Evolutionary conservation across 2,888 invertebrate species (phyloP).

Genomic region (Eupithecia insigniata): DNA sequence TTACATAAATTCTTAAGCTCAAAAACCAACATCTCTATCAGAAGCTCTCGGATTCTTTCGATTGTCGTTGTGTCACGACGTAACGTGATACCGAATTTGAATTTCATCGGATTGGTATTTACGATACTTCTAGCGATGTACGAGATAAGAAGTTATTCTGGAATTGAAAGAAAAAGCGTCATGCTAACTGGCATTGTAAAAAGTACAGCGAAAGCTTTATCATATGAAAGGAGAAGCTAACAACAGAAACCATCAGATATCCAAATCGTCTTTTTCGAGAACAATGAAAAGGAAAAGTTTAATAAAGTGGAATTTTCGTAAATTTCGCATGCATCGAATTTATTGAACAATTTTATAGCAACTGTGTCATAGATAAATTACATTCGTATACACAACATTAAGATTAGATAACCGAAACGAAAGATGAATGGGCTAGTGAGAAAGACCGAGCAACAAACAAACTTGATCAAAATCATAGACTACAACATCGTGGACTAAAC

Average conservation of each 20-base stretch:
- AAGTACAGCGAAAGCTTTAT: neutral
- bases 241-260: neutral
- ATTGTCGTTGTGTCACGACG: slow-evolving; percentile 40
- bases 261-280: neutral
- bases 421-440: slow-evolving; percentile 7
- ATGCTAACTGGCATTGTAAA: neutral
- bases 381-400: neutral
- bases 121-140: neutral
- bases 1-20: slow-evolving; percentile 41
- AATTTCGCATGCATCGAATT: neutral
- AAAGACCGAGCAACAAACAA: neutral
- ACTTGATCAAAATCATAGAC: slow-evolving; percentile 3
- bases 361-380: neutral
- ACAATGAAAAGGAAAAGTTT: neutral
- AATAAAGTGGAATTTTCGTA: neutral
- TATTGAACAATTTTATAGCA: neutral
- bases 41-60: slow-evolving; percentile 37
- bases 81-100: slow-evolving; percentile 27
- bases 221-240: neutral
- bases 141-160: neutral
- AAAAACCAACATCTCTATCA: slow-evolving; percentile 42
- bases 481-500: slow-evolving; percentile 11
- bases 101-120: slow-evolving; percentile 34
- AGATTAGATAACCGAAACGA: slow-evolving; percentile 1
- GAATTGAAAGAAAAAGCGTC: neutral